Conservation (phyloP, 2,113 vertebrate species). For the Colistium nudipinnis region DNA sequence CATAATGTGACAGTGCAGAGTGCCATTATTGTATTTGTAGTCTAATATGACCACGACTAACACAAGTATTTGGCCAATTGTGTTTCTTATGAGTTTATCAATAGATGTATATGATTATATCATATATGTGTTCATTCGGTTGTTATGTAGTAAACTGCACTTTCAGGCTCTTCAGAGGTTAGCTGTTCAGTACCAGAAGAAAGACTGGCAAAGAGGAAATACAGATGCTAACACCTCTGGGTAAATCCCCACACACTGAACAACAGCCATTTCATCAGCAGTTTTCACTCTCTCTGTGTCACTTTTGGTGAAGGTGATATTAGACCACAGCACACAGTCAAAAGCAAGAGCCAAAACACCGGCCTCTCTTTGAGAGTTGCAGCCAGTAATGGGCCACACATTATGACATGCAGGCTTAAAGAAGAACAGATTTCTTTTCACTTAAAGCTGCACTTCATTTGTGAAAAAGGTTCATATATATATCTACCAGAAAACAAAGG, state of each 20-base stretch:
- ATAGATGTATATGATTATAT: too few relatives aligned
- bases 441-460: too few relatives aligned
- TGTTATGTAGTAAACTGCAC: not conserved
- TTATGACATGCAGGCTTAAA: too few relatives aligned
- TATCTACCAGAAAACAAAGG: too few relatives aligned
- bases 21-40: not conserved
- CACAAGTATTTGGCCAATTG: too few relatives aligned
- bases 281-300: not conserved
- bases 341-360: too few relatives aligned
- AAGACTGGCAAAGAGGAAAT: conserved; percentile 87
- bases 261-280: not conserved
- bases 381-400: too few relatives aligned
- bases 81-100: too few relatives aligned
- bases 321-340: not conserved
- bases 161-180: conserved; percentile 89
- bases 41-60: not conserved
- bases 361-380: too few relatives aligned
- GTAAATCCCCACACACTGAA: conserved; percentile 39
- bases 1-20: conserved; percentile 27
- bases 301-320: not conserved
- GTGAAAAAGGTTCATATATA: too few relatives aligned
- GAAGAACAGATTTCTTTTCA: too few relatives aligned
- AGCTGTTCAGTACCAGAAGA: conserved; percentile 87
- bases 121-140: not conserved
- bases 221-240: conserved; percentile 67